phyloP scores from a whole-genome alignment of 2,797 vertebrate species.

The Melanotaenia maccullochi region DNA sequence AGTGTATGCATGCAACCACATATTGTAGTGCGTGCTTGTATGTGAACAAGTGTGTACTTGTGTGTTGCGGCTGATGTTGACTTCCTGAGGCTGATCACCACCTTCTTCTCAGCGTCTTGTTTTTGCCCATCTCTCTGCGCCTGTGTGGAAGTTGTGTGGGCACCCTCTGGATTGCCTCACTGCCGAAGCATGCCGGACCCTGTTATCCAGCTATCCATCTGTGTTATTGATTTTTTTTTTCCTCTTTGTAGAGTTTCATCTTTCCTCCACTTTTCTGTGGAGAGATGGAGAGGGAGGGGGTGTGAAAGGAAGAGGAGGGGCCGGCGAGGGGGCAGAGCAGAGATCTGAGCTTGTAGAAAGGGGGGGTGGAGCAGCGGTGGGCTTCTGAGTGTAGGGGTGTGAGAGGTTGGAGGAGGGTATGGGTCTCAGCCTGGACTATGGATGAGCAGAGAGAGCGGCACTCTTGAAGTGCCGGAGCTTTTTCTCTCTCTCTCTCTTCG shows the following conservation, averaged over 20 bases:
- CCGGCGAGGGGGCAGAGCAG: slow-evolving; percentile 65
- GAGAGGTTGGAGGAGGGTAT: slow-evolving; percentile 61
- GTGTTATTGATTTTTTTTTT: slow-evolving; percentile 85
- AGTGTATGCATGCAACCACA: slow-evolving; percentile 25
- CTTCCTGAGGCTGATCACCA: slow-evolving; percentile 81
- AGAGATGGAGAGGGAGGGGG: slow-evolving; percentile 68
- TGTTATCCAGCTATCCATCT: slow-evolving; percentile 88
- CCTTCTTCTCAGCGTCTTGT: slow-evolving; percentile 76
- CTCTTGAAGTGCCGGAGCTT: slow-evolving; percentile 73
- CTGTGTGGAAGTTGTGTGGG: slow-evolving; percentile 86
- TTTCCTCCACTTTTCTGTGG: slow-evolving; percentile 83
- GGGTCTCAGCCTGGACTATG: slow-evolving; percentile 74
- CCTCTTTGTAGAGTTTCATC: slow-evolving; percentile 85
- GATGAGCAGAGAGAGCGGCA: slow-evolving; percentile 69
- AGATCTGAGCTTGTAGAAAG: slow-evolving; percentile 75
- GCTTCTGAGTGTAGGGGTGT: slow-evolving; percentile 72
- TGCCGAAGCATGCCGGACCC: slow-evolving; percentile 84
- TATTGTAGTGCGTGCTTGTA: slow-evolving; percentile 25
- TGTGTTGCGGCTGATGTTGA: slow-evolving; percentile 71
- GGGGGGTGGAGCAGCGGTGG: slow-evolving; percentile 54
- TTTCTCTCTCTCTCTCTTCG: slow-evolving; percentile 54
- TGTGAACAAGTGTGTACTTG: slow-evolving; percentile 59
- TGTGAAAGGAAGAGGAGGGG: slow-evolving; percentile 64
- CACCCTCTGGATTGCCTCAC: slow-evolving; percentile 86
- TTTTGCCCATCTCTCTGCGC: slow-evolving; percentile 77